Evolutionary conservation across 2,113 vertebrate genomes (phyloP), one percentile per base, ranked within the genome.

Genomic region (Barnardius zonarius): DNA sequence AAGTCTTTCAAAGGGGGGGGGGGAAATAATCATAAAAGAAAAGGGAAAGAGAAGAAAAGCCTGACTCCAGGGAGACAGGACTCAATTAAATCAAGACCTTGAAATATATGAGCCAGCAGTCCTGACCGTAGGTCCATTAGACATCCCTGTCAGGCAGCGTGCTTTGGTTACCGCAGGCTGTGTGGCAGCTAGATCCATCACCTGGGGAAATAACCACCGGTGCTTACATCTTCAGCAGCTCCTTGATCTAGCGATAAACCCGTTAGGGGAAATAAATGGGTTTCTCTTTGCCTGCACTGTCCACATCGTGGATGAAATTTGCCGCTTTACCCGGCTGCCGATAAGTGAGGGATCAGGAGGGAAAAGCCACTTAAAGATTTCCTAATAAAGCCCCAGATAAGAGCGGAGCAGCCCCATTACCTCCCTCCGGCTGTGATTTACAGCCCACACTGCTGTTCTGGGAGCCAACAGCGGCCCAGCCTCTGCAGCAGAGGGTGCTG

Each of bases 141-240:
- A 22, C 61, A 75, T 35, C 76, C 39, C 75, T 90, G 87, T 10
- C 93, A 91, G 90, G 25, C 44, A 1, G 46, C 6, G 11, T 9
- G 76, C 66, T 72, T 31, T 27, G 81, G 48, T 80, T 77, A 48
- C 78, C 13, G 14, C 44, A 19, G 80, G 51, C 83, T 49, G 77
- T 12, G 86, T 28, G 95, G 93, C 96, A 96, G 93, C 88, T 7
- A 83, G 86, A 96, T 91, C 90, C 94, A 96, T 92, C 91, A 94
- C 93, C 81, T 13, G 83, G 83, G 94, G 91, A 88, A 96, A 96
- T 72, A 78, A 92, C 76, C 75, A 24, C 63, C 25, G 33, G 62
- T 89, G 94, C 91, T 97, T 63, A 92, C 92, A 91, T 93, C 95
- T 92, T 81, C 92, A 92, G 94, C 86, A 68, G 88, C 86, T 37